phyloP scores from a whole-genome alignment of 2,888 invertebrate species.

The Laspeyria flexula region DNA sequence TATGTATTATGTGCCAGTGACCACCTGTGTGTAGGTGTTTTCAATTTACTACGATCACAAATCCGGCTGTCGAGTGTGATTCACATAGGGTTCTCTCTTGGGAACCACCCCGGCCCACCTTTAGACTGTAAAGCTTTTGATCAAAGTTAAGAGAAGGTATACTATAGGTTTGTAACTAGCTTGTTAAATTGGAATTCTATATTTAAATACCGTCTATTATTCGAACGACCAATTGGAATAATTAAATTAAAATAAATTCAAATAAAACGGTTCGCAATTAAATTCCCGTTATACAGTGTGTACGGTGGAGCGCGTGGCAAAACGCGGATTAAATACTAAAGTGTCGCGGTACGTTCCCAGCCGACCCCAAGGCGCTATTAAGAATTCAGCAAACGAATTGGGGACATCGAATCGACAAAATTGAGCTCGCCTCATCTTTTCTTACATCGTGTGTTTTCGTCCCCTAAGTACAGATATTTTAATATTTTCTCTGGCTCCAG shows the following conservation, averaged over 20 bases:
- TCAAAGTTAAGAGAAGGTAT: background rate
- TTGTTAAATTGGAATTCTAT: no score
- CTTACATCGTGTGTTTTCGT: conserved; percentile 73
- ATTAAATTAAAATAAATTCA: conserved; percentile 13
- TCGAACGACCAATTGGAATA: background rate
- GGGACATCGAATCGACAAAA: conserved; percentile 83
- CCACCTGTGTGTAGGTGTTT: conserved; percentile 5
- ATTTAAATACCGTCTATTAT: no score
- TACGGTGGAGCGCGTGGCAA: conserved; percentile 53
- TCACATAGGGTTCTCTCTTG: conserved; percentile 6
- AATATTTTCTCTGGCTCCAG: conserved; percentile 69
- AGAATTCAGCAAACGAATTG: conserved; percentile 82
- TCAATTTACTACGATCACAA: conserved; percentile 17
- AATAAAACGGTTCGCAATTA: conserved; percentile 56
- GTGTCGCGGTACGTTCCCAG: conserved; percentile 68
- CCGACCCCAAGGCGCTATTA: conserved; percentile 74
- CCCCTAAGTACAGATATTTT: conserved; percentile 73
- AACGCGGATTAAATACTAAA: conserved; percentile 79
- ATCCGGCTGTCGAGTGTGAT: conserved; percentile 10
- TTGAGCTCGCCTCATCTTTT: conserved; percentile 80
- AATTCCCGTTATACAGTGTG: conserved; percentile 61
- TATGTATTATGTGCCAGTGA: background rate
- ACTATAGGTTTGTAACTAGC: background rate
- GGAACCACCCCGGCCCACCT: conserved; percentile 1
- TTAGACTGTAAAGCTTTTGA: background rate